Conservation (phyloP, 2,888 invertebrate species). For the Acanthosepion esculentum region DNA sequence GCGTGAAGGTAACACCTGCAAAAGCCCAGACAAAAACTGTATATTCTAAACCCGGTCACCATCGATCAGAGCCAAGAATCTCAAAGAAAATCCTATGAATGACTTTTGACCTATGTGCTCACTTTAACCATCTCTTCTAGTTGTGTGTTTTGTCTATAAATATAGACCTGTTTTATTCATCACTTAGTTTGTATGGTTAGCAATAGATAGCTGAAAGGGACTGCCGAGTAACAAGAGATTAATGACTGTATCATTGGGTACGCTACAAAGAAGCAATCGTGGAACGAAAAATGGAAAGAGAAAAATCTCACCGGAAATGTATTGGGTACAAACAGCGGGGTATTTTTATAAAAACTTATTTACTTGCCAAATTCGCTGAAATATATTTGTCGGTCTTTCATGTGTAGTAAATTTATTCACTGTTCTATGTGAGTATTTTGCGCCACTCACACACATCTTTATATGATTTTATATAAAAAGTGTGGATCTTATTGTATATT, state of each 20-base stretch:
- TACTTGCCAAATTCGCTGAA: background rate
- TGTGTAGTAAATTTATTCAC: background rate
- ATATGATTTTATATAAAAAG: too few species aligned
- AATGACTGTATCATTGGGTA: background rate
- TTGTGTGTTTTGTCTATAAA: slow-evolving; percentile 16
- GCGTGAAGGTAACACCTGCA: background rate
- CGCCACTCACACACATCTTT: too few species aligned
- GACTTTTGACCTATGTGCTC: background rate
- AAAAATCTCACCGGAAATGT: background rate
- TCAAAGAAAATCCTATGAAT: background rate
- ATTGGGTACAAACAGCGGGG: background rate
- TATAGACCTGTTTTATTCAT: slow-evolving; percentile 8
- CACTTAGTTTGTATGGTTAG: background rate
- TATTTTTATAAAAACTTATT: background rate
- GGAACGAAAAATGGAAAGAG: background rate
- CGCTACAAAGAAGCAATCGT: background rate
- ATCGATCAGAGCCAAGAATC: background rate
- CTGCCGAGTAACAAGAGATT: background rate
- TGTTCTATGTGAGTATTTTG: too few species aligned
- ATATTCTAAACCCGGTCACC: background rate
- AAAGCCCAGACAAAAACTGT: background rate
- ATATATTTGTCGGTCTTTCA: background rate
- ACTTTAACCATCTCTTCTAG: background rate
- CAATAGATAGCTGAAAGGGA: background rate
- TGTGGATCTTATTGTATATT: too few species aligned